Evolutionary conservation across 2,797 vertebrate genomes (phyloP), one percentile per base, ranked within the genome.

Genomic region (Knipowitschia caucasica): DNA sequence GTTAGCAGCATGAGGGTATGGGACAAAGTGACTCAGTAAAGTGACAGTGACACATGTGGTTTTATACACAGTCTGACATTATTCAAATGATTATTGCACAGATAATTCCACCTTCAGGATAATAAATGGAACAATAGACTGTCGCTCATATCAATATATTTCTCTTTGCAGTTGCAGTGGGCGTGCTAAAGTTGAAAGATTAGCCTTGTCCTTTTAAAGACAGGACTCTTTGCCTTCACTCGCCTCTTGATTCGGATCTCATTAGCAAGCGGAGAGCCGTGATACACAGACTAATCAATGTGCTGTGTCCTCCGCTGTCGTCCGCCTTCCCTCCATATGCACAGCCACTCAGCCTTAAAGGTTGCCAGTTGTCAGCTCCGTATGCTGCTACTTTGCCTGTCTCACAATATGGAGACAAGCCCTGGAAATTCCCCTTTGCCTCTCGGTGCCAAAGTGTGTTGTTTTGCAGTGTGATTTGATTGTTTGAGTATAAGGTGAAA

Each of bases 221-320:
- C 63, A 59, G 45, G 24, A 6, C 63, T 61, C 53, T 56, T 50
- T 24, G 33, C 59, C 71, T 65, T 76, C 62, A 76, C 77, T 64
- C 75, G 58, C 60, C 21, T 47, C 45, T 52, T 2, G 33, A 46
- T 30, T 50, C 27, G 31, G 8, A 31, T 42, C 79, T 84, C 67
- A 81, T 84, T 82, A 85, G 76, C 74, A 75, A 81, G 72, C 80
- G 75, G 75, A 67, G 62, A 53, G 65, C 53, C 40, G n/a, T 73
- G 79, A 84, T 81, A 73, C 62, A 64, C 39, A 69, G 71, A 70
- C 67, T 81, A 80, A 87, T 87, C 77, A 76, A 85, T 81, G 79
- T 58, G 51, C 55, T 17, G 65, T 74, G 69, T 73, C 47, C 70
- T 61, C 46, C 27, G 64, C 77, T 82, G 81, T 82, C 77, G 52